These are phyloP conservation scores for Sciurus vulgaris DNA, from an alignment of 2,797 vertebrate genomes.

Conservation along the genomic window DNA sequence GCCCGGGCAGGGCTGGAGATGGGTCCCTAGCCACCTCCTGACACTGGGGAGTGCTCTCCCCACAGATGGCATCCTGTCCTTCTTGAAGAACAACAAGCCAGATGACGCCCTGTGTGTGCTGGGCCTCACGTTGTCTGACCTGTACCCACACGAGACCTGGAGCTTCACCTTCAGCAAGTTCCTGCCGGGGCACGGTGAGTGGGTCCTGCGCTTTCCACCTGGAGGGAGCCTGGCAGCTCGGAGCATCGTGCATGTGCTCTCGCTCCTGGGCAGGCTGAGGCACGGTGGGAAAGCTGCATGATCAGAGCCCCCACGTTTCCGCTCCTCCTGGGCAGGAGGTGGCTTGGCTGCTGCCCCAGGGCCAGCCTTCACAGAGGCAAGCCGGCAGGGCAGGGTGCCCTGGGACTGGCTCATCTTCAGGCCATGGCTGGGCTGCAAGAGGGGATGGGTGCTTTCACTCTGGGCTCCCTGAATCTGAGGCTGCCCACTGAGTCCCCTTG, in stretches of 20 bases:
- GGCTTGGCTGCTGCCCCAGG: too few relatives aligned
- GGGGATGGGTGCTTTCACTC: background rate
- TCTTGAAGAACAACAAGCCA: slow-evolving; percentile 89
- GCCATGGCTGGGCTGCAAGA: background rate
- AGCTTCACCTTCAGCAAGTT: slow-evolving; percentile 89
- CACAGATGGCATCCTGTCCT: slow-evolving; percentile 88
- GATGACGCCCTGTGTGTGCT: slow-evolving; percentile 88
- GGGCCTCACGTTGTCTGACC: slow-evolving; percentile 88
- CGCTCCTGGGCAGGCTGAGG: background rate
- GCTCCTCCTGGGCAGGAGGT: background rate
- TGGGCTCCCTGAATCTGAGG: background rate
- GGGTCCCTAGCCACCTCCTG: background rate
- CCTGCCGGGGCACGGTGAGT: slow-evolving; percentile 88
- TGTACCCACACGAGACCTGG: slow-evolving; percentile 89
- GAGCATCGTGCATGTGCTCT: background rate
- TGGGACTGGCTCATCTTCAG: rapidly evolving
- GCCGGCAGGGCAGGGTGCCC: background rate
- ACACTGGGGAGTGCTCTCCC: background rate
- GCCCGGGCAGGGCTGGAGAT: background rate
- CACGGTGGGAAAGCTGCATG: rapidly evolving
- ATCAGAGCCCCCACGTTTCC: too few relatives aligned
- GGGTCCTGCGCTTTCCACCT: background rate
- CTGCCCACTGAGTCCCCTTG: background rate
- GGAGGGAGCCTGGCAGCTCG: too few relatives aligned
- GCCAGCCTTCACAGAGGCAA: rapidly evolving